These are phyloP conservation scores for Dinoponera quadriceps DNA, from an alignment of 1,140 invertebrate genomes.

Conservation along the genomic window DNA sequence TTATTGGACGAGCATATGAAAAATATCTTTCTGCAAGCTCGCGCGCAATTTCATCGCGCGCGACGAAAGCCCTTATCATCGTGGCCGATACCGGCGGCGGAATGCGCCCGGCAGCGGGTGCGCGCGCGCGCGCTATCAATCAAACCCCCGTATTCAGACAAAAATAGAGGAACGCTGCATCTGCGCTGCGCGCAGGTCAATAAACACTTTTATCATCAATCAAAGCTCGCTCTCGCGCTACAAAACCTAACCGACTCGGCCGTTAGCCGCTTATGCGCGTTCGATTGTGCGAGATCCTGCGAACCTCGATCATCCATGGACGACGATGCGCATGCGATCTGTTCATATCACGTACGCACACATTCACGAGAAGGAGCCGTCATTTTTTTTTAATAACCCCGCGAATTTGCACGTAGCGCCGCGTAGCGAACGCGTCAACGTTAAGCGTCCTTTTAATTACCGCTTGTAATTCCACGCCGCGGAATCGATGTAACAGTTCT, in stretches of 20 bases:
- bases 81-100: constrained; percentile 19
- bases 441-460: constrained; percentile 38
- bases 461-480: constrained; percentile 22
- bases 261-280: constrained; percentile 50
- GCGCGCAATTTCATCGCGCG: constrained; percentile 17
- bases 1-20: too few species aligned
- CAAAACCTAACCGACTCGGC: constrained; percentile 37
- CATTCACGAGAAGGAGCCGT: not conserved
- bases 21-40: too few species aligned
- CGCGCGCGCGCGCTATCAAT: constrained; percentile 38
- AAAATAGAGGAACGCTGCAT: constrained; percentile 40
- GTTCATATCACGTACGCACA: too few species aligned
- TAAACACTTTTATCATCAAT: constrained; percentile 62
- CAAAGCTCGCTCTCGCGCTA: constrained; percentile 35
- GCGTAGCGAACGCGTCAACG: not conserved
- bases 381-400: not conserved
- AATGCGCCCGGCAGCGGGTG: not conserved
- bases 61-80: constrained; percentile 43
- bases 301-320: too few species aligned
- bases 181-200: constrained; percentile 51
- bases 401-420: not conserved
- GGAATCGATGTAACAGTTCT: not conserved
- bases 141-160: constrained; percentile 56
- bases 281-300: constrained; percentile 1
- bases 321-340: constrained; percentile 11